These are phyloP conservation scores for Vultur gryphus DNA, from an alignment of 2,797 vertebrate species.

Conservation along the genomic window DNA sequence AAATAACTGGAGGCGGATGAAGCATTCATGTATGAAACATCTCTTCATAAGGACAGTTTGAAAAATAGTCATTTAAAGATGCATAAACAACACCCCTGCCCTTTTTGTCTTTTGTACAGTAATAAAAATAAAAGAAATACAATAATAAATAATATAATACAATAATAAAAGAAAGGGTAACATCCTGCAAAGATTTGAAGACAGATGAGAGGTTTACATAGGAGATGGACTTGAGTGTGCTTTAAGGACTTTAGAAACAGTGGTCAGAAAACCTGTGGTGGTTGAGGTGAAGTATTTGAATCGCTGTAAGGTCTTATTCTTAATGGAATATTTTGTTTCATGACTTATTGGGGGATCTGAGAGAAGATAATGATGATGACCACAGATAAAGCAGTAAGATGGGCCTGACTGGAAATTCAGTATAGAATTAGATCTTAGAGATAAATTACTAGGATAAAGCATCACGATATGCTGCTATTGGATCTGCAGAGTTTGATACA, in stretches of 20 bases:
- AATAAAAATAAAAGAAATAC: background rate
- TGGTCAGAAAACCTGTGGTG: background rate
- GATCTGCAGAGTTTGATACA: background rate
- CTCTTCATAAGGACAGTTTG: background rate
- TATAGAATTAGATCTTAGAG: background rate
- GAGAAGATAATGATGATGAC: background rate
- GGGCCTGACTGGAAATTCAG: background rate
- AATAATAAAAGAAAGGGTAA: background rate
- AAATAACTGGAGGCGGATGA: background rate
- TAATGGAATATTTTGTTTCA: background rate
- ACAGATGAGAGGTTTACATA: background rate
- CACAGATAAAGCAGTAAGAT: background rate
- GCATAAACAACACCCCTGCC: background rate
- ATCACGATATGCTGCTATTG: background rate
- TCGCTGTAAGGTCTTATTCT: background rate
- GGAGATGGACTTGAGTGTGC: background rate
- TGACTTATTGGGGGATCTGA: background rate
- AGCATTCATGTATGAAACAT: conserved; percentile 6
- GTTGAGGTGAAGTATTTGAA: background rate
- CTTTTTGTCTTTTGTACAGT: background rate
- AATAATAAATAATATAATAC: background rate
- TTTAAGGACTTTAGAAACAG: background rate
- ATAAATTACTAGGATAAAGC: background rate
- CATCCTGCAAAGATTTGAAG: background rate
- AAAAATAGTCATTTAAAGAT: conserved; percentile 3